Base-by-base conservation (phyloP, 2,113 vertebrate species). In the Alexandromys fortis region DNA sequence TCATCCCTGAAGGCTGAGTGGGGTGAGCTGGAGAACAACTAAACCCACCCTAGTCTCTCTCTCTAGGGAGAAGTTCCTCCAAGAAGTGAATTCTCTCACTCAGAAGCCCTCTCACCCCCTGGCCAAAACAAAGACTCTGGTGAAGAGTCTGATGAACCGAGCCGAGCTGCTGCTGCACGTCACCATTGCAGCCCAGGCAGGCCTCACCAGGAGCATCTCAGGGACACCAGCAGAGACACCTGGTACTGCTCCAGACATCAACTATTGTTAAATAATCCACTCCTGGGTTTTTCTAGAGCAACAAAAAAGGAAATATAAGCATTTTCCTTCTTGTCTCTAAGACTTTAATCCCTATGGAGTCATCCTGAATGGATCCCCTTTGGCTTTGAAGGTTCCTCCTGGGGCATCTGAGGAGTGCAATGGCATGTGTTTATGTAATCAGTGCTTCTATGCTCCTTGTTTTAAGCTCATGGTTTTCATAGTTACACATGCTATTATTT, bases 81-180 rank as follows among this genome's bases (percentile, higher is more conserved):
- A 99, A 83, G 99, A 99, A 93, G 99, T 99, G 86, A 99, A 99
- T 98, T 99, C 98, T 45, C 97, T 99, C 65, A 98, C 98, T 92
- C 99, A 99, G 95, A 99, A 98, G 97, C 98, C 98, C 67, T 98
- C 91, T 45, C 98, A 98, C 73, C 99, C 99, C 7, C 98, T 99
- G 95, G 98, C 98, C 42, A 99, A 99, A 98, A 99, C 99, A 0
- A 99, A 99, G 98, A 98, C 99, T 0, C 97, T 99, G 67, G 99
- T 99, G 75, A 99, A 99, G 98, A 99, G 99, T 97, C 96, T 99
- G 96, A 99, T 99, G 99, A 99, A 99, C 98, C 99, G 99, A 91
- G 99, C 99, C 0, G 99, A 99, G 97, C 98, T 99, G 72, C 97
- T 99, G 70, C 89, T 99, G 26, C 99, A 99, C 0, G 99, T 99